phyloP scores from a whole-genome alignment of 2,113 vertebrate genomes.

The Ictalurus furcatus region DNA sequence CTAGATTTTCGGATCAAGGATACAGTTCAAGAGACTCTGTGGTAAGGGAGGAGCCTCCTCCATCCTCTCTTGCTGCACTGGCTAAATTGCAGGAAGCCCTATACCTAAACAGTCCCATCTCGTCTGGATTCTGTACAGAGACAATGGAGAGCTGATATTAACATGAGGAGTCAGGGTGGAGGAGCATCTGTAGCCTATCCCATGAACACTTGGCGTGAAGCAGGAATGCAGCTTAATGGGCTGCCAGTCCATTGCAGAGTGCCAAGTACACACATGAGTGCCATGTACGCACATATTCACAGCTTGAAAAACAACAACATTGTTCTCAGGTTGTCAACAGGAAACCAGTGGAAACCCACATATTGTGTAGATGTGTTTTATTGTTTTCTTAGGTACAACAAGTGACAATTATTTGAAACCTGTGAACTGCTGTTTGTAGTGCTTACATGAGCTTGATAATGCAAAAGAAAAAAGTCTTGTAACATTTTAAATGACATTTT shows the following conservation, averaged over 20 bases:
- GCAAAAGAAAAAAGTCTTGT: background rate
- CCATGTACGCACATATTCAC: background rate
- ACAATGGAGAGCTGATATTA: constrained; percentile 22
- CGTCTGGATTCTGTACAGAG: constrained; percentile 45
- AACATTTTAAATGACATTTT: background rate
- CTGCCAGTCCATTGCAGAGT: background rate
- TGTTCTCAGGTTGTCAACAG: background rate
- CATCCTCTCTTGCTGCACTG: constrained; percentile 70
- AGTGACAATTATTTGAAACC: background rate
- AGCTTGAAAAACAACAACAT: background rate
- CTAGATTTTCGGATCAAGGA: constrained; percentile 85
- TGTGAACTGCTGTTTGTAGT: constrained; percentile 11
- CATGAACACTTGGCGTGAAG: background rate
- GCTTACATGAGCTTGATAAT: background rate
- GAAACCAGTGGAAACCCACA: background rate
- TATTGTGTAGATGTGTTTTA: background rate
- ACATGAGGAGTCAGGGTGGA: background rate
- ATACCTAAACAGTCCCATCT: constrained; percentile 67
- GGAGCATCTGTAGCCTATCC: background rate
- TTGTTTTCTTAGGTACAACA: background rate
- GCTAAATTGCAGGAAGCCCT: constrained; percentile 78
- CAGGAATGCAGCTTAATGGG: background rate
- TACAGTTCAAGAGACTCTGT: constrained; percentile 81
- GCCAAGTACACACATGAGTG: background rate
- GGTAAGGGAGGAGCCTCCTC: constrained; percentile 50